Percentiles rank a stretch among this genome's conserved stretches.
phyloP scores from a whole-genome alignment of 2,113 vertebrate genomes.

The Platichthys stellatus region DNA sequence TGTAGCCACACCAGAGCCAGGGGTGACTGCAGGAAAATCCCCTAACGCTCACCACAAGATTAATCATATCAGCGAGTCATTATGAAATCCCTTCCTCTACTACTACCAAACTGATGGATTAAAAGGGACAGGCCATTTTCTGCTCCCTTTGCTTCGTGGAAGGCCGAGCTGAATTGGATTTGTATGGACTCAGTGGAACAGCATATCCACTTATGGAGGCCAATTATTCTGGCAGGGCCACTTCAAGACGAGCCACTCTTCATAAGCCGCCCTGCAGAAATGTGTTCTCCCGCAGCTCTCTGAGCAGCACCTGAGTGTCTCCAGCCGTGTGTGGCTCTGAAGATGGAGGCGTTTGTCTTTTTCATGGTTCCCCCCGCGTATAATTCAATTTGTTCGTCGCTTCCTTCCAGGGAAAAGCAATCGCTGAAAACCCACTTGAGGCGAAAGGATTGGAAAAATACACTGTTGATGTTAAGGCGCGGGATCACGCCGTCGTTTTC shows the following conservation, averaged over 20 bases:
- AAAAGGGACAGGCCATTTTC: constrained; percentile 74
- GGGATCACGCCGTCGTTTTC: constrained; percentile 10
- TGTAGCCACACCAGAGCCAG: neutral
- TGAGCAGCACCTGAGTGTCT: constrained; percentile 30
- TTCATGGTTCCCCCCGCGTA: constrained; percentile 16
- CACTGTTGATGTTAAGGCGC: constrained; percentile 14
- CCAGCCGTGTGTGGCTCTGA: constrained; percentile 15
- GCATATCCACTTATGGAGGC: constrained; percentile 68
- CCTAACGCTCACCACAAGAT: constrained; percentile 4
- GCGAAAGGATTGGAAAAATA: constrained; percentile 17
- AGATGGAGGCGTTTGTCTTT: constrained; percentile 42
- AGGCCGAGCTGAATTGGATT: constrained; percentile 71
- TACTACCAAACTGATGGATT: constrained; percentile 65
- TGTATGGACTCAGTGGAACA: constrained; percentile 67
- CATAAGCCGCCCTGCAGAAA: constrained; percentile 34
- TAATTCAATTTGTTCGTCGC: constrained; percentile 41
- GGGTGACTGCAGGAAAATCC: constrained; percentile 3
- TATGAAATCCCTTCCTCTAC: constrained; percentile 42
- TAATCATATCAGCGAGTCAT: constrained; percentile 35
- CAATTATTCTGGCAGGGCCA: constrained; percentile 70
- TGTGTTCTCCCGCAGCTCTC: constrained; percentile 8
- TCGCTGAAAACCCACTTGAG: constrained; percentile 29
- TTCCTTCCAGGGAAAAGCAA: constrained; percentile 18
- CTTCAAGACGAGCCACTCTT: constrained; percentile 54
- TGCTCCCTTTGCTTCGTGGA: constrained; percentile 65